Percentiles rank a stretch among this genome's conserved stretches.
These are phyloP conservation scores for Metopia argyrocephala DNA, from an alignment of 2,888 invertebrate genomes.

Conservation along the genomic window DNA sequence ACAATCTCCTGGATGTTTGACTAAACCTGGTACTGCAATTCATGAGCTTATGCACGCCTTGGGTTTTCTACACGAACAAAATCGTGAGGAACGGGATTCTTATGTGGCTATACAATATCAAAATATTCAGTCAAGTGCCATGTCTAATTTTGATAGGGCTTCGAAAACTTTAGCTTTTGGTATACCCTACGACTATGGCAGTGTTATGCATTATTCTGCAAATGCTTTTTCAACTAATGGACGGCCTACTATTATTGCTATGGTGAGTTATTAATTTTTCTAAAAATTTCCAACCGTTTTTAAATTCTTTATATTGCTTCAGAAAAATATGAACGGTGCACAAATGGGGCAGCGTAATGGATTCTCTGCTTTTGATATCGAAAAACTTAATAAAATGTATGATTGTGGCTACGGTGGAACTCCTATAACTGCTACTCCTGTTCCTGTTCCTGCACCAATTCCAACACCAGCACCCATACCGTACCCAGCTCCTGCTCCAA, in stretches of 20 bases:
- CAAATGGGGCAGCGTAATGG: conserved; percentile 87
- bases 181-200: conserved; percentile 87
- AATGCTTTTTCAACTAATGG: conserved; percentile 87
- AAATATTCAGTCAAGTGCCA: conserved; percentile 84
- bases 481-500: conserved; percentile 5
- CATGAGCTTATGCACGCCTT: conserved; percentile 90
- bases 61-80: conserved; percentile 91
- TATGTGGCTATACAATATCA: conserved; percentile 83
- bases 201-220: conserved; percentile 91
- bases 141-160: conserved; percentile 86
- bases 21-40: conserved; percentile 84
- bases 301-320: conserved; percentile 10
- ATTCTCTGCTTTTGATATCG: conserved; percentile 85
- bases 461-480: conserved; percentile 1
- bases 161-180: conserved; percentile 82
- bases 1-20: conserved; percentile 86
- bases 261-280: conserved; percentile 78
- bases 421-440: conserved; percentile 23
- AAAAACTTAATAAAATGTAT: conserved; percentile 88
- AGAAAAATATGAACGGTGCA: conserved; percentile 73
- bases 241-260: conserved; percentile 85
- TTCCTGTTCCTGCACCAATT: neutral
- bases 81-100: conserved; percentile 86
- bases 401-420: conserved; percentile 79
- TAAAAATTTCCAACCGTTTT: neutral